Evolutionary conservation across 1,140 invertebrate genomes (phyloP).

Genomic region (Conopomorpha cramerella): DNA sequence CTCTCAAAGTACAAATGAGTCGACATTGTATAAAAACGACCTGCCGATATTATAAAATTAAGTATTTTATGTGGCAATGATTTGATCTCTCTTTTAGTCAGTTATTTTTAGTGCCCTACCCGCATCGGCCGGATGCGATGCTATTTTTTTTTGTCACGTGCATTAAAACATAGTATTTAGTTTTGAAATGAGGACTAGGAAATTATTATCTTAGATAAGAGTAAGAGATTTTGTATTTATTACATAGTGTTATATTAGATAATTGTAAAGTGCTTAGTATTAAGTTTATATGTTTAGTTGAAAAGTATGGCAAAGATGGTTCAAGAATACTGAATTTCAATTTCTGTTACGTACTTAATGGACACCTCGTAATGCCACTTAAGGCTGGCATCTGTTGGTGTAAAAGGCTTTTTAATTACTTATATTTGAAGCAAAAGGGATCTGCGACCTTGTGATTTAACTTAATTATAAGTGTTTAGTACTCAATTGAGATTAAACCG

Average conservation of each 20-base stretch:
- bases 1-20: slow-evolving; percentile 39
- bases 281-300: slow-evolving; percentile 50
- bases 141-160: slow-evolving; percentile 36
- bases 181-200: slow-evolving; percentile 51
- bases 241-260: slow-evolving; percentile 59
- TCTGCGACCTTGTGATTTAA: slow-evolving; percentile 45
- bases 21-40: slow-evolving; percentile 17
- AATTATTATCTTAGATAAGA: slow-evolving; percentile 51
- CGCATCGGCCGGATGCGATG: slow-evolving; percentile 19
- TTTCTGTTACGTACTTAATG: too few species aligned
- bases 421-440: slow-evolving; percentile 31
- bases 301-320: slow-evolving; percentile 55
- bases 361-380: too few species aligned
- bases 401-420: too few species aligned
- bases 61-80: slow-evolving; percentile 67
- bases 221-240: slow-evolving; percentile 61
- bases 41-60: slow-evolving; percentile 61
- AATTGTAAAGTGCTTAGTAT: slow-evolving; percentile 53
- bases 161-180: slow-evolving; percentile 51
- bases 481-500: slow-evolving; percentile 52
- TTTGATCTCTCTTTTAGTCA: slow-evolving; percentile 78
- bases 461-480: slow-evolving; percentile 29
- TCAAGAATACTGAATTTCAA: too few species aligned
- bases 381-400: too few species aligned
- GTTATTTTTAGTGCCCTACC: slow-evolving; percentile 55